Evolutionary conservation across 2,113 vertebrate genomes (phyloP).

Genomic region (Crotophaga sulcirostris): DNA sequence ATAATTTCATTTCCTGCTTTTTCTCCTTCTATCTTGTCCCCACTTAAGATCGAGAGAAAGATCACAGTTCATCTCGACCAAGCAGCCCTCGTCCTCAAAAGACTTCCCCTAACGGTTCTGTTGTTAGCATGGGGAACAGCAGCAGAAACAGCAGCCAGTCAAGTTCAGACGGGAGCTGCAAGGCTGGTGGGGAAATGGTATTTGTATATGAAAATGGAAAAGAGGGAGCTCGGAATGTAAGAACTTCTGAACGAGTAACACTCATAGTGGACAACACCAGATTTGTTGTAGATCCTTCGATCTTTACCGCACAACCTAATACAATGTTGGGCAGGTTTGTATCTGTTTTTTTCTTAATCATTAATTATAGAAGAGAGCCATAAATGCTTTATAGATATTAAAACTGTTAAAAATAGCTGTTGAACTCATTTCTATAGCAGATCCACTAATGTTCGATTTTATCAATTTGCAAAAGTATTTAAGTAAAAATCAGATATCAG

Average conservation of each 20-base stretch:
- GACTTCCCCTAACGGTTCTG: constrained; percentile 88
- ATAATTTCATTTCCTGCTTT: not conserved
- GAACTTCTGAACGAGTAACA: constrained; percentile 92
- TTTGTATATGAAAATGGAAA: constrained; percentile 95
- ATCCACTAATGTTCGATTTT: not conserved
- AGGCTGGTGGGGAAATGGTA: constrained; percentile 91
- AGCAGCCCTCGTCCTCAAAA: constrained; percentile 94
- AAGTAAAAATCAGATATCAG: not conserved
- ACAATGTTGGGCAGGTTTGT: constrained; percentile 98
- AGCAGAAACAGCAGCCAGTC: constrained; percentile 94
- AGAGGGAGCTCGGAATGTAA: constrained; percentile 86
- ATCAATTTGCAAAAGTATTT: not conserved
- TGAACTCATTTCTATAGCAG: not conserved
- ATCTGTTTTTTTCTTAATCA: not conserved
- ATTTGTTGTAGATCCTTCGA: constrained; percentile 96
- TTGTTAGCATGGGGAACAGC: constrained; percentile 85
- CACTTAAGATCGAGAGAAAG: constrained; percentile 88
- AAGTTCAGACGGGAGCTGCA: constrained; percentile 90
- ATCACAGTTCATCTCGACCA: constrained; percentile 88
- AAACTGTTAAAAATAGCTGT: not conserved
- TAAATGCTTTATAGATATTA: not conserved
- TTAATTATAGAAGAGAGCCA: not conserved
- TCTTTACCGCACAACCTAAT: constrained; percentile 97
- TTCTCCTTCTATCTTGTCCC: not conserved
- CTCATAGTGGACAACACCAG: constrained; percentile 97